Evolutionary conservation across 2,888 invertebrate genomes (phyloP).

Genomic region (Calliopum simillimum): DNA sequence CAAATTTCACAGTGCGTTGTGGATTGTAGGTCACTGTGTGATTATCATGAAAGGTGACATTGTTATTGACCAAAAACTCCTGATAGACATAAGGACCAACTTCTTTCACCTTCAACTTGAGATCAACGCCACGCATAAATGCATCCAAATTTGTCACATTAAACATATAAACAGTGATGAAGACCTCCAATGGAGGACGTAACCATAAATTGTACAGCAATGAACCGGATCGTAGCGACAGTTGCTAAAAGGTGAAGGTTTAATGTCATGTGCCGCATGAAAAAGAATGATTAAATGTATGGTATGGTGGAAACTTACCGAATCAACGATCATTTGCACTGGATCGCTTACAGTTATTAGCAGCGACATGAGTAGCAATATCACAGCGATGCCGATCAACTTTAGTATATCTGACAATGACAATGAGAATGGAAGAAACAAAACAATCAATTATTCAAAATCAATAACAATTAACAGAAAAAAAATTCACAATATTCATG

Average conservation of each 20-base stretch:
- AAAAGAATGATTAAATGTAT: neutral
- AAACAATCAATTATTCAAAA: conserved; percentile 15
- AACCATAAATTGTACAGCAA: conserved; percentile 74
- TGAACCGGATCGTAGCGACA: conserved; percentile 70
- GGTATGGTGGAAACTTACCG: conserved; percentile 54
- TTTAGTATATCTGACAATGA: conserved; percentile 57
- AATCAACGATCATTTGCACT: conserved; percentile 56
- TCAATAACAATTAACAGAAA: conserved; percentile 19
- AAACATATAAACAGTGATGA: conserved; percentile 77
- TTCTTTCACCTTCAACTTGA: conserved; percentile 77
- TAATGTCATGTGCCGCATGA: neutral
- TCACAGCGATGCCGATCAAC: conserved; percentile 58
- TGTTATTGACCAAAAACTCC: conserved; percentile 76
- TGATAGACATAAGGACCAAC: conserved; percentile 86
- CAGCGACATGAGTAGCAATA: conserved; percentile 56
- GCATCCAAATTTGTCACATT: conserved; percentile 82
- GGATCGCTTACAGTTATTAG: conserved; percentile 59
- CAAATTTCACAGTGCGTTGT: conserved; percentile 71
- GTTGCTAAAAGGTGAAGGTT: conserved; percentile 52
- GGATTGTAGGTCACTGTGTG: conserved; percentile 78
- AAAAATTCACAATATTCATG: neutral
- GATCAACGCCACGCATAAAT: conserved; percentile 74
- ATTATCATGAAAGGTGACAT: conserved; percentile 74
- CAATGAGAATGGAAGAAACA: conserved; percentile 1
- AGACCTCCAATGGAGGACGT: conserved; percentile 75